Conservation (phyloP, 2,113 vertebrate species). For the Clarias magur region DNA sequence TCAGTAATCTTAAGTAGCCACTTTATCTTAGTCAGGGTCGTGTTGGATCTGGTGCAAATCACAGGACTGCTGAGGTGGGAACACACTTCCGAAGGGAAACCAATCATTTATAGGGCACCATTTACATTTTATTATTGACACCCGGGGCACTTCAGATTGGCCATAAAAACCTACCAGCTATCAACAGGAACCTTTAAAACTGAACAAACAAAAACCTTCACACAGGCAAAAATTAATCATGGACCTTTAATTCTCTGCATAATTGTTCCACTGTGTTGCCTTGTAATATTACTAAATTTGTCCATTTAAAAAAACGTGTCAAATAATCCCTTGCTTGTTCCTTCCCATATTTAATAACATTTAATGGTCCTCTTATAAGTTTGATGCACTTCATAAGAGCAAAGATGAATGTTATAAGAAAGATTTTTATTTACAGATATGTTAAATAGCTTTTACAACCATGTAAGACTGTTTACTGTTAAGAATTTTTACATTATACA, state of each 20-base stretch:
- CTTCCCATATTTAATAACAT: neutral
- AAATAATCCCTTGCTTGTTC: neutral
- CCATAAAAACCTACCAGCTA: neutral
- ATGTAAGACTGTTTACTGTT: neutral
- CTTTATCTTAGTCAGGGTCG: neutral
- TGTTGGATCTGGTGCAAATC: neutral
- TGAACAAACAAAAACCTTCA: neutral
- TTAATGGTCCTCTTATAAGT: neutral
- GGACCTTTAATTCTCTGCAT: neutral
- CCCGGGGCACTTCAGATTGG: neutral
- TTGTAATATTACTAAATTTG: neutral
- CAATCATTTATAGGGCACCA: neutral
- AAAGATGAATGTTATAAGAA: neutral
- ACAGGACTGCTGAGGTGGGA: neutral
- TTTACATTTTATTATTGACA: neutral
- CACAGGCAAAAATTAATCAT: neutral
- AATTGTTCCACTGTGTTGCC: neutral
- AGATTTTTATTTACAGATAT: slow-evolving; percentile 29
- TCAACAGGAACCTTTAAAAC: neutral
- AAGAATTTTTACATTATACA: neutral
- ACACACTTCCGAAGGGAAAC: neutral
- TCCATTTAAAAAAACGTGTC: neutral
- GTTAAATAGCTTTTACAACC: neutral
- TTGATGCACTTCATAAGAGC: neutral
- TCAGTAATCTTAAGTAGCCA: neutral